These are phyloP conservation scores for Drosophila ezoana DNA, from an alignment of 2,888 invertebrate genomes.

Conservation along the genomic window DNA sequence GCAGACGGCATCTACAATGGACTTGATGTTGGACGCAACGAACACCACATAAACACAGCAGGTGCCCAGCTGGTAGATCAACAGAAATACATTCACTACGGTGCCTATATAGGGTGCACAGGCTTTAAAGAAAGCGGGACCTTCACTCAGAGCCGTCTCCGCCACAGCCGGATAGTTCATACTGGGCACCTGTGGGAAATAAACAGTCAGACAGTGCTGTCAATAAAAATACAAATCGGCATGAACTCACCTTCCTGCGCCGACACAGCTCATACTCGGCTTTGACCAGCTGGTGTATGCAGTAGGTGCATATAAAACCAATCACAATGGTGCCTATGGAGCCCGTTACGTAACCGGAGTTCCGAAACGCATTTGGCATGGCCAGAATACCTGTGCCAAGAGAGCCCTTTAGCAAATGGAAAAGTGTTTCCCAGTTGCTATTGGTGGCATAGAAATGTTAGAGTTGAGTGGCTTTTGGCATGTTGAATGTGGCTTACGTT, in stretches of 20 bases:
- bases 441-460: not conserved
- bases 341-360: constrained; percentile 89
- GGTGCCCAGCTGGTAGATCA: constrained; percentile 97
- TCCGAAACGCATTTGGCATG: constrained; percentile 90
- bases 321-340: constrained; percentile 92
- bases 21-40: constrained; percentile 93
- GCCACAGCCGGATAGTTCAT: constrained; percentile 93
- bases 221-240: accelerated
- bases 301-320: constrained; percentile 96
- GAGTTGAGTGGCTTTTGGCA: not conserved
- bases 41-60: constrained; percentile 99
- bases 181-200: constrained; percentile 85
- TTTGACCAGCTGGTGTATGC: constrained; percentile 93
- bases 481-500: constrained; percentile 86
- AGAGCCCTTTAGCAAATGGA: constrained; percentile 96
- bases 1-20: constrained; percentile 87
- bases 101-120: constrained; percentile 89
- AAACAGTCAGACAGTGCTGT: not conserved
- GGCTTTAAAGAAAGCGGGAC: constrained; percentile 88
- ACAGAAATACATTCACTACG: constrained; percentile 89
- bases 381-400: constrained; percentile 97
- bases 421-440: constrained; percentile 94
- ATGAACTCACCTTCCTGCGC: constrained; percentile 84
- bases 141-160: constrained; percentile 91
- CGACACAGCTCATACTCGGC: constrained; percentile 88